Conservation (phyloP, 2,113 vertebrate species). For the Caretta caretta region DNA sequence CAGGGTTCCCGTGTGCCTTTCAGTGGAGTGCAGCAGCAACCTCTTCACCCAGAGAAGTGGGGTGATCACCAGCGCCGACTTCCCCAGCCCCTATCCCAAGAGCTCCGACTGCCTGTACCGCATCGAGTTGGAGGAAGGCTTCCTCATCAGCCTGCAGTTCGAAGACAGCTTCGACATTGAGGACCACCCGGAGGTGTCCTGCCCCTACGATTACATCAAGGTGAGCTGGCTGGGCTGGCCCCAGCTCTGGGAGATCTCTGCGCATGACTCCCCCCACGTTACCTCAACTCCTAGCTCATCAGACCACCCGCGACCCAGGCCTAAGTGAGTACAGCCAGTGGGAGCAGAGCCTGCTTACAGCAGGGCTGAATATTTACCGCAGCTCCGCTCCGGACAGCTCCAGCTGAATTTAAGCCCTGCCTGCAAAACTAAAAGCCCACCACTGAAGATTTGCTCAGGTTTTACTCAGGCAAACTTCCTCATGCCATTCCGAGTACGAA, state of each 20-base stretch:
- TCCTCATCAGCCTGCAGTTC: slow-evolving; percentile 88
- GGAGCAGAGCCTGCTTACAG: not conserved
- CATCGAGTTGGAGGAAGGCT: slow-evolving; percentile 90
- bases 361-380: not conserved
- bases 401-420: not conserved
- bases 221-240: slow-evolving; percentile 73
- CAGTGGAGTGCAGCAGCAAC: slow-evolving; percentile 94
- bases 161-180: slow-evolving; percentile 92
- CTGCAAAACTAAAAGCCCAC: not conserved
- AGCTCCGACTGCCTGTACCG: slow-evolving; percentile 91
- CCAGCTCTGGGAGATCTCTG: not conserved
- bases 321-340: not conserved
- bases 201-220: slow-evolving; percentile 95
- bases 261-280: not conserved
- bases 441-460: not conserved
- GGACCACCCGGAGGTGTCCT: slow-evolving; percentile 91
- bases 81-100: slow-evolving; percentile 92
- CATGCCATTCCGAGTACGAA: not conserved
- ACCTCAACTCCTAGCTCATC: not conserved
- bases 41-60: slow-evolving; percentile 90
- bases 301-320: not conserved
- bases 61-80: slow-evolving; percentile 86
- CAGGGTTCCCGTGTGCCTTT: slow-evolving; percentile 21
- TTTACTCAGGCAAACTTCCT: not conserved
- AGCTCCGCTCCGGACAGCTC: not conserved